Evolutionary conservation across 2,113 vertebrate species (phyloP), one percentile per base, ranked within the genome.

Genomic region (Eurypyga helias): DNA sequence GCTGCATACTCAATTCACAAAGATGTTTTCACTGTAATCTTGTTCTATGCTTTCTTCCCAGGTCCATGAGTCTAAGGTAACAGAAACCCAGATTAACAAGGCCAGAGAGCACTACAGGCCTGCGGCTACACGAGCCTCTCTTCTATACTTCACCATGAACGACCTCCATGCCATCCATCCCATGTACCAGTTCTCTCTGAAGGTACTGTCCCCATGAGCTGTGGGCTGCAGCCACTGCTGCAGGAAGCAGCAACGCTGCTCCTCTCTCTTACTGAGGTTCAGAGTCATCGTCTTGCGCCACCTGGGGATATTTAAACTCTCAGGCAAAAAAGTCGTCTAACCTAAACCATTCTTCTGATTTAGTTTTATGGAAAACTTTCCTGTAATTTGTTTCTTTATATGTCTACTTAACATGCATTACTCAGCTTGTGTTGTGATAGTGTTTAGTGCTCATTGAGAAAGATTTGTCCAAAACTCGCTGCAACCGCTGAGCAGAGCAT

Each of bases 131-230:
- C 98, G 98, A 6, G 99, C 99, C 34, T 99, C 99, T 23, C 98
- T 99, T 88, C 98, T 99, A 65, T 99, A 99, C 98, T 99, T 99
- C 98, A 98, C 98, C 98, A 99, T 99, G 99, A 99, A 97, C 10
- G 98, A 99, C 97, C 99, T 99, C 73, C 98, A 98, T 92, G 97
- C 98, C 97, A 98, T 99, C 96, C 99, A 99, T 76, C 99, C 99
- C 49, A 99, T 99, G 99, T 99, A 99, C 98, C 99, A 99, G 98
- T 99, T 99, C 98, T 99, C 99, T 55, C 97, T 99, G 90, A 99
- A 99, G 99, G 99, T 99, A 95, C 60, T 38, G 94, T 93, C 83
- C 71, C 84, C 45, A 1, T 10, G 16, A 83, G 41, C 33, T 0
- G 65, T 72, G 83, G 97, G 97, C 88, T 6, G 3, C 13, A 9